phyloP scores from a whole-genome alignment of 2,113 vertebrate genomes.

The Hyperopisus bebe region DNA sequence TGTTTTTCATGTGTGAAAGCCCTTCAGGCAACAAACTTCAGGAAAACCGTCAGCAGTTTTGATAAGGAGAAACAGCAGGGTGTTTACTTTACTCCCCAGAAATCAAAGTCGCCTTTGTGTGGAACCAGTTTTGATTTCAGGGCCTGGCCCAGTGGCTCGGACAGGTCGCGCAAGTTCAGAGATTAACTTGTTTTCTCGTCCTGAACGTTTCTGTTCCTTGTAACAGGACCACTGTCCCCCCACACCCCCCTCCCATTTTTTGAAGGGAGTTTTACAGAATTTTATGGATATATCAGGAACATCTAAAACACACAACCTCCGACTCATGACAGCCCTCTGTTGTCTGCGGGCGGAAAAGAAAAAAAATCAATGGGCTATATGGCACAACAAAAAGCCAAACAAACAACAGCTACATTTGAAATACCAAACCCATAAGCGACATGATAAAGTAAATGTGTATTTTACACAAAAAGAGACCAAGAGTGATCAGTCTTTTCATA shows the following conservation, averaged over 20 bases:
- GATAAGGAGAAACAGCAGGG: slow-evolving; percentile 22
- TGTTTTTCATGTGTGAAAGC: slow-evolving; percentile 18
- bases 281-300: background rate
- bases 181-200: background rate
- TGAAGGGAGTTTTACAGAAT: background rate
- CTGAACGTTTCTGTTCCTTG: slow-evolving; percentile 9
- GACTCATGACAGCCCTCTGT: background rate
- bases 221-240: background rate
- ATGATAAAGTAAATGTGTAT: background rate
- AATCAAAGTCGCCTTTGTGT: slow-evolving; percentile 26
- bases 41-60: slow-evolving; percentile 24
- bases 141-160: background rate
- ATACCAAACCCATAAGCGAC: background rate
- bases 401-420: background rate
- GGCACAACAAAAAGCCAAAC: background rate
- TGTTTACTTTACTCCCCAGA: slow-evolving; percentile 22
- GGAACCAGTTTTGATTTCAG: slow-evolving; percentile 17
- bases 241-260: background rate
- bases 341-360: background rate
- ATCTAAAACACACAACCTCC: background rate
- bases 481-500: background rate
- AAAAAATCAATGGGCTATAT: background rate
- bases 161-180: slow-evolving; percentile 18
- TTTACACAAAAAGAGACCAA: background rate
- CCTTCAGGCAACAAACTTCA: slow-evolving; percentile 17